Conservation (phyloP, 2,797 vertebrate species). For the Gymnoscopelus microlampas region DNA sequence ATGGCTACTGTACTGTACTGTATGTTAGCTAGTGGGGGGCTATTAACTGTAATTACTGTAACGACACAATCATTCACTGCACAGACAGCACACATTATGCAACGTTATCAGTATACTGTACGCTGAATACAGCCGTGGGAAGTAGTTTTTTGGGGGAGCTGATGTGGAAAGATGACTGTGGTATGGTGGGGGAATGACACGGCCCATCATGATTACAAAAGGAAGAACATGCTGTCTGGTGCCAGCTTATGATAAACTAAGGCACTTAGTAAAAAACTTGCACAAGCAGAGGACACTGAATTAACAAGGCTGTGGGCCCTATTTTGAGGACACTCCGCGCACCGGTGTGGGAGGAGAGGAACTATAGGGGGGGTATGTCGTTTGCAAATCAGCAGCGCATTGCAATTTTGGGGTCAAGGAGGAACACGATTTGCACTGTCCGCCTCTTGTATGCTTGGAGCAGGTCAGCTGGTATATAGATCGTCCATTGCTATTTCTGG, state of each 20-base stretch:
- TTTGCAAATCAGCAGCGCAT: no score
- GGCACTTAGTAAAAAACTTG: conserved; percentile 5
- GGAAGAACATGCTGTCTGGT: conserved; percentile 10
- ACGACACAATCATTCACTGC: conserved; percentile 38
- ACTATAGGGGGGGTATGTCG: no score
- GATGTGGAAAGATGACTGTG: conserved; percentile 58
- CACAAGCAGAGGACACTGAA: conserved; percentile 24
- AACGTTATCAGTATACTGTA: conserved; percentile 49
- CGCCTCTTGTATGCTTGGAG: no score
- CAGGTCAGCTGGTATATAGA: no score
- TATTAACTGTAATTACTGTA: conserved; percentile 54
- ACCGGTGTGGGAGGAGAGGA: no score
- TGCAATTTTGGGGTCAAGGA: no score
- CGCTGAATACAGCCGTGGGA: conserved; percentile 31
- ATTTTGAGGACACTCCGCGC: no score
- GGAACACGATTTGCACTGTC: no score
- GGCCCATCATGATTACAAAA: conserved; percentile 45
- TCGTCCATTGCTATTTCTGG: no score
- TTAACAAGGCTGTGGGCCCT: no score
- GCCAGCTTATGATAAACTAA: no score
- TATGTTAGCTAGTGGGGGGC: conserved; percentile 20
- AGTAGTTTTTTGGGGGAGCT: conserved; percentile 36
- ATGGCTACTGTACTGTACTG: conserved; percentile 17
- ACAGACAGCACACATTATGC: conserved; percentile 29
- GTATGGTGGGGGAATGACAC: conserved; percentile 45